Conservation (phyloP, 2,113 vertebrate species). For the Pantherophis guttatus region DNA sequence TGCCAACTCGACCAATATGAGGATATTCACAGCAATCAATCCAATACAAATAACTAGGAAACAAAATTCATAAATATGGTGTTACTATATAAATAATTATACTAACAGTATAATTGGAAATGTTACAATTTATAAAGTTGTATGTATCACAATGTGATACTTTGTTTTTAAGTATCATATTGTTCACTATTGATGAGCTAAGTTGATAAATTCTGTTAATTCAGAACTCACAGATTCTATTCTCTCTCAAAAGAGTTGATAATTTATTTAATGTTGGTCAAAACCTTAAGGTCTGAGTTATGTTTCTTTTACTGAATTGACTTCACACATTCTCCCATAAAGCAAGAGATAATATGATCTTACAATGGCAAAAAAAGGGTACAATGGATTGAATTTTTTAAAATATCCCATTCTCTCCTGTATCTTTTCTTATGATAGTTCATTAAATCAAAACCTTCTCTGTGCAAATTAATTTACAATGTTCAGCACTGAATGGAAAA, state of each 20-base stretch:
- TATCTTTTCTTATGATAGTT: background rate
- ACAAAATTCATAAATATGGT: slow-evolving; percentile 46
- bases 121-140: background rate
- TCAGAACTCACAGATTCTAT: background rate
- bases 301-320: background rate
- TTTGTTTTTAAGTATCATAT: background rate
- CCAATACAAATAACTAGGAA: slow-evolving; percentile 90
- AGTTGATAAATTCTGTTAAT: background rate
- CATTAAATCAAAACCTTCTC: background rate
- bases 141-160: too few relatives aligned
- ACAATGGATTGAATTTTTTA: background rate
- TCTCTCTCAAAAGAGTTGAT: background rate
- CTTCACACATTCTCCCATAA: background rate
- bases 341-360: background rate
- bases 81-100: slow-evolving; percentile 1
- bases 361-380: background rate
- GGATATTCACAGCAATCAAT: slow-evolving; percentile 94
- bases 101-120: background rate
- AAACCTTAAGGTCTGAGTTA: background rate
- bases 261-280: background rate
- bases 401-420: background rate
- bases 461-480: background rate
- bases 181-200: background rate
- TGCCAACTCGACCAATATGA: slow-evolving; percentile 89
- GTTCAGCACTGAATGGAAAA: background rate